Evolutionary conservation across 2,797 vertebrate genomes (phyloP), one percentile per base, ranked within the genome.

Genomic region (Limosa lapponica): DNA sequence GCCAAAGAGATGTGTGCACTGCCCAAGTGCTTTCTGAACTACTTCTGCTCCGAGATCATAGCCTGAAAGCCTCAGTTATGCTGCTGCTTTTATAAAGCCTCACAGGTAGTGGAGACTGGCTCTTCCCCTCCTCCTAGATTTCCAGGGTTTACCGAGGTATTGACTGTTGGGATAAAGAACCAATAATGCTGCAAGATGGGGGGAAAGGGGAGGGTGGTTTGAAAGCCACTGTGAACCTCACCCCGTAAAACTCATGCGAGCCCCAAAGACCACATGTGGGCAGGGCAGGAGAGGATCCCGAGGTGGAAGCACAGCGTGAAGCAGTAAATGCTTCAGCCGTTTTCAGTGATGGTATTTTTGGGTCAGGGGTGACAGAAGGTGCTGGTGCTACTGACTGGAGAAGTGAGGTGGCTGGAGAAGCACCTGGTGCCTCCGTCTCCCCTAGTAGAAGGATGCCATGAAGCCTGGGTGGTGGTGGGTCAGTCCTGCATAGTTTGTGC

Each of bases 71-170:
- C 92, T 91, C 91, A 66, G 71, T 94, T 89, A 71, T 85, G 91
- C 86, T 91, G 77, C 87, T 97, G 96, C 97, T 97, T 96, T 97
- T 98, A 93, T 88, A 93, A 93, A 96, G 92, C 95, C 90, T 91
- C 86, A 70, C 81, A 67, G 70, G 89, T 86, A 81, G 82, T 78
- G 61, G 87, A 93, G 85, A 92, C 74, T 71, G 19, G 84, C 55
- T 88, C 59, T 88, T 55, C 77, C 83, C 67, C 58, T 95, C 62
- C 43, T 97, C 73, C 70, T 95, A 36, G 73, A 72, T 91, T 84
- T 83, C 93, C 96, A 27, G 36, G 20, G 62, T 66, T 71, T 94
- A 67, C 79, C 36, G 32, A 91, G 84, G 41, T 73, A 25, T 93
- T 93, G 80, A 86, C 77, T 95, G 87, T 89, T 91, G 93, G 89